phyloP scores from a whole-genome alignment of 1,140 invertebrate species.

The Macrobrachium rosenbergii region DNA sequence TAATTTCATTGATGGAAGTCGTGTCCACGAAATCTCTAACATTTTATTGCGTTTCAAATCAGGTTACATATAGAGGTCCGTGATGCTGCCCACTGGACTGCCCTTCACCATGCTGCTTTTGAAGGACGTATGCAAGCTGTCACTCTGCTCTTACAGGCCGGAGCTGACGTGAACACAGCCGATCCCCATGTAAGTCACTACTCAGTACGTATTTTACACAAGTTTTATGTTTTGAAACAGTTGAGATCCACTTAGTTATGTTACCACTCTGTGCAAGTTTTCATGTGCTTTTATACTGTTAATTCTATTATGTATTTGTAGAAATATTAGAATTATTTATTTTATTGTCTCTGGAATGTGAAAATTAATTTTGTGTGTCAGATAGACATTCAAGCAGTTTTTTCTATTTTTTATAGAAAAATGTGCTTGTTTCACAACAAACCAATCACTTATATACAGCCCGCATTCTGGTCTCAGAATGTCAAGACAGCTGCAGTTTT shows the following conservation, averaged over 20 bases:
- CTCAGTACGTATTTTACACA: not conserved
- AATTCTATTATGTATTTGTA: too few species aligned
- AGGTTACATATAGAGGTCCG: slow-evolving; percentile 61
- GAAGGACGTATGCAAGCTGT: slow-evolving; percentile 57
- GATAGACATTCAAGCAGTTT: too few species aligned
- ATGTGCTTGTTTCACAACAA: too few species aligned
- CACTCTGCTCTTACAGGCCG: slow-evolving; percentile 58
- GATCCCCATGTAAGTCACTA: slow-evolving; percentile 61
- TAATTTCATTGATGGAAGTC: not conserved
- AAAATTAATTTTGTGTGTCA: too few species aligned
- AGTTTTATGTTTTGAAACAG: not conserved
- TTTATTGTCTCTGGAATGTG: too few species aligned
- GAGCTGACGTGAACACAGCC: slow-evolving; percentile 61
- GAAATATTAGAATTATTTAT: too few species aligned
- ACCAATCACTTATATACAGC: too few species aligned
- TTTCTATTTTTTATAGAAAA: too few species aligned
- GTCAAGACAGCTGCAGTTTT: too few species aligned
- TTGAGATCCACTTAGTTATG: not conserved
- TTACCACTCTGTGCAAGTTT: not conserved
- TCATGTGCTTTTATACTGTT: too few species aligned
- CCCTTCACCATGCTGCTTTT: slow-evolving; percentile 62
- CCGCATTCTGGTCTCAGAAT: too few species aligned
- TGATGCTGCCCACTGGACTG: slow-evolving; percentile 65
- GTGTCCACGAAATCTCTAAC: not conserved
- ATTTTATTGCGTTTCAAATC: not conserved